These are phyloP conservation scores for Scaptomyza tumidula DNA, from an alignment of 2,888 invertebrate genomes.

Conservation along the genomic window DNA sequence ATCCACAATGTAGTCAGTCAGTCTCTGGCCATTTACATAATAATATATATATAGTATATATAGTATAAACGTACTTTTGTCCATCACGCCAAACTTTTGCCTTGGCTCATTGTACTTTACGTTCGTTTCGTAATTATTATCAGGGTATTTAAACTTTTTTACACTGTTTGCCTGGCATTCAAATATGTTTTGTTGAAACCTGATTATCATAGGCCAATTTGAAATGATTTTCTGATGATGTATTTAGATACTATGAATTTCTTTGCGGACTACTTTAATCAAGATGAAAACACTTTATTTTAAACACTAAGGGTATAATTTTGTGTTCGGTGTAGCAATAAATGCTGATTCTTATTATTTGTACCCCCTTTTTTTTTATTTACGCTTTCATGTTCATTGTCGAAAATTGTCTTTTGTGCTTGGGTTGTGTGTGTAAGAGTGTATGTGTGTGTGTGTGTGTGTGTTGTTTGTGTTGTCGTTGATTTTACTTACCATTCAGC, in stretches of 20 bases:
- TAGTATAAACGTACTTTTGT: constrained; percentile 18
- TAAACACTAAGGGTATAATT: constrained; percentile 8
- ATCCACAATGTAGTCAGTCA: constrained; percentile 18
- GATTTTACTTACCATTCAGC: constrained; percentile 92
- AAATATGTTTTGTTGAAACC: too few species aligned
- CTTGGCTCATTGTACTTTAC: constrained; percentile 40
- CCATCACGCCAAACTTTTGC: constrained; percentile 46
- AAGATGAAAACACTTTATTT: background rate
- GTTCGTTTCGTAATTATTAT: constrained; percentile 13
- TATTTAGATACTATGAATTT: too few species aligned
- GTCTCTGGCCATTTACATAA: constrained; percentile 30
- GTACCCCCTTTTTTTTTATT: constrained; percentile 2
- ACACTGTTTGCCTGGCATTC: constrained; percentile 17
- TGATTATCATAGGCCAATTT: background rate
- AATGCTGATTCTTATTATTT: background rate
- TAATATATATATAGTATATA: background rate
- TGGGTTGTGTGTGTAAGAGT: constrained; percentile 19
- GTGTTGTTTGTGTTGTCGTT: constrained; percentile 63
- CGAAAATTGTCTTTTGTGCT: constrained; percentile 42
- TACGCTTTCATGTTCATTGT: constrained; percentile 47
- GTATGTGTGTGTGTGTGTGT: constrained; percentile 35
- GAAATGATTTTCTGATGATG: background rate
- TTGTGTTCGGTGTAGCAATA: constrained; percentile 11
- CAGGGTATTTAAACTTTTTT: constrained; percentile 34
- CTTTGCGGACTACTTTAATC: background rate